A percentile compares a stretch with the other conserved stretches of the same genome.
These are phyloP conservation scores for Oryctolagus cuniculus DNA, from an alignment of 2,113 vertebrate genomes.

Conservation along the genomic window DNA sequence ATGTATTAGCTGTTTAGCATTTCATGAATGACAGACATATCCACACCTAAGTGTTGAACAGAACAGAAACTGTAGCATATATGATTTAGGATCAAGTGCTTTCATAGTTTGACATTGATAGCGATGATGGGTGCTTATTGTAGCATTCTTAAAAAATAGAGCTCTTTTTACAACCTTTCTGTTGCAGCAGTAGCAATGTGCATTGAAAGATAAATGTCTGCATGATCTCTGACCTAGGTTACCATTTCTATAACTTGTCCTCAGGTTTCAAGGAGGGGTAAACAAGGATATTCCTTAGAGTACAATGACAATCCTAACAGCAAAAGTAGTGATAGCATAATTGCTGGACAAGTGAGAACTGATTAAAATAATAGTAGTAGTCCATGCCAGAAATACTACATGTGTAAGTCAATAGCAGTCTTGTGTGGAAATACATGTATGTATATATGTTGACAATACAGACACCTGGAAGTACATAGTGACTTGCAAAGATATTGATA, in stretches of 20 bases:
- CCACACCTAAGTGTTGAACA: conserved; percentile 64
- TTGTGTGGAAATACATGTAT: not conserved
- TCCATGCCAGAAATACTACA: not conserved
- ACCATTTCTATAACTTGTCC: conserved; percentile 1
- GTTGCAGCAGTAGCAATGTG: not conserved
- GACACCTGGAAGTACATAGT: not conserved
- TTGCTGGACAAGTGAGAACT: conserved; percentile 2
- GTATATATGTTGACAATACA: not conserved
- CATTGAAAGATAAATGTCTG: not conserved
- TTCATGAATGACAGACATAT: conserved; percentile 80
- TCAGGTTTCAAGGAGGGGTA: not conserved
- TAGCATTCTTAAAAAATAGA: not conserved
- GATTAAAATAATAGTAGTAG: not conserved
- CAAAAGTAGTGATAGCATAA: not conserved
- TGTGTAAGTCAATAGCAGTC: not conserved
- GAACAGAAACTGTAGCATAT: not conserved
- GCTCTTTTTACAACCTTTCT: not conserved
- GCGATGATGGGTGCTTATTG: not conserved
- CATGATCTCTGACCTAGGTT: not conserved
- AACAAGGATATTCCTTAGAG: not conserved
- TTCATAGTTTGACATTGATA: conserved; percentile 53
- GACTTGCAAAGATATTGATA: not conserved
- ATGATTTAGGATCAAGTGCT: not conserved
- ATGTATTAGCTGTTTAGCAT: conserved; percentile 83
- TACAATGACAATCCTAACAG: not conserved